Conservation (phyloP, 2,888 invertebrate species). For the Netelia fuscicornis region DNA sequence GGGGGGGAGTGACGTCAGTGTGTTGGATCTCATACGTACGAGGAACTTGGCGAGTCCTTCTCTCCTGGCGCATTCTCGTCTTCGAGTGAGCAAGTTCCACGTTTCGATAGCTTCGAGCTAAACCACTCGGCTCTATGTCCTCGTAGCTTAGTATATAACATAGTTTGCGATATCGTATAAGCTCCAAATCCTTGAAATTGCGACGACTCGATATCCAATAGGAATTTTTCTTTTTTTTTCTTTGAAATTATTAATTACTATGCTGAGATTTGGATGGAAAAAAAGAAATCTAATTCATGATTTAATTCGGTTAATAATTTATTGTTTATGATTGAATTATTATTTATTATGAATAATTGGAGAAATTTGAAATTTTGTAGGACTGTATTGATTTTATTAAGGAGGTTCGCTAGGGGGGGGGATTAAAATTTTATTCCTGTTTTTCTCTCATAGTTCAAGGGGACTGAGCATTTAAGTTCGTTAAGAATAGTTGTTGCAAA, state of each 20-base stretch:
- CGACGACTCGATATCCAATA: background rate
- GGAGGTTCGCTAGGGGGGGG: no score
- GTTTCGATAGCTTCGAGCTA: constrained; percentile 57
- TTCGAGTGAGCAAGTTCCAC: constrained; percentile 43
- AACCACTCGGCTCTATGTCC: constrained; percentile 41
- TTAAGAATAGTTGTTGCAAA: no score
- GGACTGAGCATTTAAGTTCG: no score
- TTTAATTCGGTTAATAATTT: no score
- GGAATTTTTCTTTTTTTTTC: background rate
- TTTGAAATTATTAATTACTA: background rate
- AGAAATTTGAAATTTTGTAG: no score
- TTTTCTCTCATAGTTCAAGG: no score
- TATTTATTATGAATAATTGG: no score
- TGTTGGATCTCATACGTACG: constrained; percentile 22
- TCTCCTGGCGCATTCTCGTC: constrained; percentile 44
- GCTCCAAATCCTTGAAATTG: background rate
- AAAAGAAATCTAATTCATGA: no score
- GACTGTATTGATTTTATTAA: no score
- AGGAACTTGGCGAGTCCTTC: constrained; percentile 17
- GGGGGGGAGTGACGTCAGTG: constrained; percentile 40
- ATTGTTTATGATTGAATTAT: no score
- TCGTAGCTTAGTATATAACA: constrained; percentile 8
- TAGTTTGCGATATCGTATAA: background rate
- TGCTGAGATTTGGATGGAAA: background rate
- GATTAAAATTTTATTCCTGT: no score